These are phyloP conservation scores for Thera obeliscata DNA, from an alignment of 2,888 invertebrate species.

Conservation along the genomic window DNA sequence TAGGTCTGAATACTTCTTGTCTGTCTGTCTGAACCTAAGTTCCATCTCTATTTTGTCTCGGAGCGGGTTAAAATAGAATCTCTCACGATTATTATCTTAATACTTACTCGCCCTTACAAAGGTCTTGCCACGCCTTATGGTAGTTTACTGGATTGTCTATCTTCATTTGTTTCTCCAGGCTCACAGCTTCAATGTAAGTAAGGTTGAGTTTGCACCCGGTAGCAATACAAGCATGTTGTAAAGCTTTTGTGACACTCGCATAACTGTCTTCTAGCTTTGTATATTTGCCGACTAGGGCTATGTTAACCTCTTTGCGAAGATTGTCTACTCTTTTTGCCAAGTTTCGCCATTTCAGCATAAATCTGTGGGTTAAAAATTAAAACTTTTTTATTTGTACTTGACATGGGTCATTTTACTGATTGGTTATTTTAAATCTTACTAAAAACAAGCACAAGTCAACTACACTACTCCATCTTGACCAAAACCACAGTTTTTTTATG, in stretches of 20 bases:
- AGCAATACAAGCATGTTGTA: slow-evolving; percentile 96
- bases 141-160: slow-evolving; percentile 91
- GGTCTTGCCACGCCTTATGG: slow-evolving; percentile 96
- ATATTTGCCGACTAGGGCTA: slow-evolving; percentile 98
- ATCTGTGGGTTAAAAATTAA: slow-evolving; percentile 66
- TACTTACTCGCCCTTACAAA: slow-evolving; percentile 93
- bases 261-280: slow-evolving; percentile 98
- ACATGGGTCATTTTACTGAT: no score
- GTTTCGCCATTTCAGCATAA: slow-evolving; percentile 95
- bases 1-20: not conserved
- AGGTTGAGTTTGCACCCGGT: slow-evolving; percentile 93
- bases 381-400: not conserved
- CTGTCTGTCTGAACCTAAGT: no score
- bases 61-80: no score
- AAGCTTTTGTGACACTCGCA: slow-evolving; percentile 97
- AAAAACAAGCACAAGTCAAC: no score
- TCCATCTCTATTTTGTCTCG: no score
- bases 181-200: slow-evolving; percentile 95
- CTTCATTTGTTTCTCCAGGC: slow-evolving; percentile 91
- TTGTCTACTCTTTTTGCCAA: slow-evolving; percentile 94
- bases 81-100: not conserved
- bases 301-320: slow-evolving; percentile 92
- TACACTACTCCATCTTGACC: no score
- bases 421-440: no score
- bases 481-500: no score